These are phyloP conservation scores for Phoeniculus purpureus DNA, from an alignment of 2,797 vertebrate genomes.

Conservation along the genomic window DNA sequence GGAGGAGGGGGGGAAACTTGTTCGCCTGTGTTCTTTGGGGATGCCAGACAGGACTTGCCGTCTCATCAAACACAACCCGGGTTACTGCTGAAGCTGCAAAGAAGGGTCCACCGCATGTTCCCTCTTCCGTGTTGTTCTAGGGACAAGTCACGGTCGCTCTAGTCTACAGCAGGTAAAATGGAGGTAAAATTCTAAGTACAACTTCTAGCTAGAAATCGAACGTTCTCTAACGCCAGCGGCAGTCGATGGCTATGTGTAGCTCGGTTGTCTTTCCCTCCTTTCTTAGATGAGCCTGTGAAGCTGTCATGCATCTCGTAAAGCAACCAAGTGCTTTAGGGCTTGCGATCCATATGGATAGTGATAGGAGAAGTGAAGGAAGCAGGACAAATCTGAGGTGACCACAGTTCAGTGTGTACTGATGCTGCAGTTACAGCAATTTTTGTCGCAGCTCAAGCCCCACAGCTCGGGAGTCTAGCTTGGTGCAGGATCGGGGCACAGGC, in stretches of 20 bases:
- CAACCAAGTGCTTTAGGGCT: neutral
- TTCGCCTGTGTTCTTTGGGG: neutral
- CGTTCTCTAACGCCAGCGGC: neutral
- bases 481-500: neutral
- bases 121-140: neutral
- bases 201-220: neutral
- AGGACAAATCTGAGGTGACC: neutral
- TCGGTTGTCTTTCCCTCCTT: neutral
- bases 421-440: neutral
- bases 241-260: neutral
- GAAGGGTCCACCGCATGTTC: neutral
- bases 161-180: neutral
- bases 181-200: neutral
- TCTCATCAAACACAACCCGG: neutral
- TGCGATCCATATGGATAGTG: neutral
- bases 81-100: neutral
- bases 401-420: neutral
- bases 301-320: neutral
- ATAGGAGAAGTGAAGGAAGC: neutral
- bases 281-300: neutral
- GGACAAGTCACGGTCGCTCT: neutral
- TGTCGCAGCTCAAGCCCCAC: neutral
- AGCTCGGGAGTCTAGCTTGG: neutral
- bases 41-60: neutral
- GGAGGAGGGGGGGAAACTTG: neutral